Percentiles rank a stretch among this genome's conserved stretches.
These are phyloP conservation scores for Pseudeuparius sepicola DNA, from an alignment of 2,888 invertebrate genomes.

Conservation along the genomic window DNA sequence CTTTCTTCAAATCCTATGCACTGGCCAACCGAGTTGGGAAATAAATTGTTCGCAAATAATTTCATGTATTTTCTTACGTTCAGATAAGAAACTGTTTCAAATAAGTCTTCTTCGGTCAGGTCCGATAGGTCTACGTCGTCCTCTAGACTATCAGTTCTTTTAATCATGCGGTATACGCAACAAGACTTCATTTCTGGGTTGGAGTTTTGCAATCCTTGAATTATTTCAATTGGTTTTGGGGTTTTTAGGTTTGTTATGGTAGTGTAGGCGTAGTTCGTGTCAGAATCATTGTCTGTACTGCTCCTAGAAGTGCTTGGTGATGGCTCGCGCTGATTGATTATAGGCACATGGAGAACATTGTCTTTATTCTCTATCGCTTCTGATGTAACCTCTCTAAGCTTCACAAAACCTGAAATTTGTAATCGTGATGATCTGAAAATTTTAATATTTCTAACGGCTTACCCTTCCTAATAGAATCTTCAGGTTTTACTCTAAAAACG, in stretches of 20 bases:
- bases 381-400: constrained; percentile 25
- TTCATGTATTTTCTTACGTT: constrained; percentile 59
- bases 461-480: constrained; percentile 25
- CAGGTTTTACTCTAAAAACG: constrained; percentile 23
- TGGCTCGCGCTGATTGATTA: too few relatives aligned
- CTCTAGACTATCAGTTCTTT: constrained; percentile 32
- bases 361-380: constrained; percentile 5
- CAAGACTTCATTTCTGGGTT: constrained; percentile 27
- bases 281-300: constrained; percentile 20
- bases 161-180: constrained; percentile 42
- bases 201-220: constrained; percentile 7
- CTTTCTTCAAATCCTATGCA: constrained; percentile 48
- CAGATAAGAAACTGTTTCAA: constrained; percentile 41
- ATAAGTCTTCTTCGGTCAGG: constrained; percentile 27
- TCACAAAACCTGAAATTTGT: constrained; percentile 47
- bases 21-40: constrained; percentile 49
- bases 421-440: too few relatives aligned
- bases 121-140: constrained; percentile 24
- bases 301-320: constrained; percentile 19
- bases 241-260: constrained; percentile 18
- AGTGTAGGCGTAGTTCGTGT: constrained; percentile 17
- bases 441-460: too few relatives aligned
- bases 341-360: too few relatives aligned
- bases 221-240: constrained; percentile 24
- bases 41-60: constrained; percentile 52